A percentile compares a stretch with the other conserved stretches of the same genome.
phyloP scores from a whole-genome alignment of 2,797 vertebrate species.

The Geotrypetes seraphini region DNA sequence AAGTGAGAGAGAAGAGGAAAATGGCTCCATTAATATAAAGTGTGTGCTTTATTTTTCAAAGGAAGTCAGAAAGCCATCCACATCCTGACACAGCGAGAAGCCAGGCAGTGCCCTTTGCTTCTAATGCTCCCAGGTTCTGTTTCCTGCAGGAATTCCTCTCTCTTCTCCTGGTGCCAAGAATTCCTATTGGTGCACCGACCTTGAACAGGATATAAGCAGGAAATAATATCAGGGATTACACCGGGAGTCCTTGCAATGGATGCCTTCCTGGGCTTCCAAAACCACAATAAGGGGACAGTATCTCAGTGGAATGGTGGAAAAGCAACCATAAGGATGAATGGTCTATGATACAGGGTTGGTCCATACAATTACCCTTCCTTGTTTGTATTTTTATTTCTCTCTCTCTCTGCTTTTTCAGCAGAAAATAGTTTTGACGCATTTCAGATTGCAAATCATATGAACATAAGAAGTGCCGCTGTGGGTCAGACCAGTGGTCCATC shows the following conservation, averaged over 20 bases:
- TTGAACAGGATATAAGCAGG: conserved; percentile 36
- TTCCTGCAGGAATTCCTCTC: conserved; percentile 32
- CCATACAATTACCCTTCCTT: no score
- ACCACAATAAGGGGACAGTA: no score
- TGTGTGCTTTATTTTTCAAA: conserved; percentile 22
- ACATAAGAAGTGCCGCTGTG: no score
- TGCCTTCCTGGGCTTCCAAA: conserved; percentile 1
- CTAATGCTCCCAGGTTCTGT: conserved; percentile 15
- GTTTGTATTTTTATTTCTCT: conserved; percentile 20
- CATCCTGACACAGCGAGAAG: conserved; percentile 19
- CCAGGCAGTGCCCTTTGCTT: conserved; percentile 15
- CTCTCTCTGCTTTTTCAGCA: conserved; percentile 19
- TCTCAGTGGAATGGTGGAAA: no score
- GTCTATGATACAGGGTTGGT: no score
- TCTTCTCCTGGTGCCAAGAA: conserved; percentile 22
- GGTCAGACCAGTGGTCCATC: no score
- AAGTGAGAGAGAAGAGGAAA: conserved; percentile 10
- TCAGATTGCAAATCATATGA: conserved; percentile 5
- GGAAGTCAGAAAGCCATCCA: conserved; percentile 20
- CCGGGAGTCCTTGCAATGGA: conserved; percentile 4
- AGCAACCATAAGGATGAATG: no score
- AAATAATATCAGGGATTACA: conserved; percentile 11
- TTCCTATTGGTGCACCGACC: conserved; percentile 24
- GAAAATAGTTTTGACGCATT: conserved; percentile 3
- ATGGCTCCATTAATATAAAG: conserved; percentile 18